phyloP scores from a whole-genome alignment of 1,140 invertebrate species.

The Diorhabda elongata region DNA sequence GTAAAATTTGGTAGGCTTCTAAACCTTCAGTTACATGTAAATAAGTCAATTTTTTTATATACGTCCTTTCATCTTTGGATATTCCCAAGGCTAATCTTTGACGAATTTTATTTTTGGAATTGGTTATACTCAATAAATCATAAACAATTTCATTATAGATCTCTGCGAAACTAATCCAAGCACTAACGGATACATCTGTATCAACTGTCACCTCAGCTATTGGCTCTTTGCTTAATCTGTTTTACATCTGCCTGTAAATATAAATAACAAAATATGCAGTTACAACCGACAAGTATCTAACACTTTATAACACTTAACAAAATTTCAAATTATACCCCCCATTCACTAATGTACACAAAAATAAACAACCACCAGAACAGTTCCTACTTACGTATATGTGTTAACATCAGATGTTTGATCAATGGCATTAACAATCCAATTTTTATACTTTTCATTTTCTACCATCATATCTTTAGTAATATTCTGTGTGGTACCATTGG shows the following conservation, averaged over 20 bases:
- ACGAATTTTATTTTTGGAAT: constrained; percentile 47
- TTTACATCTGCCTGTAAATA: constrained; percentile 47
- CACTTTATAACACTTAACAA: too few species aligned
- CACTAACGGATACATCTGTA: constrained; percentile 45
- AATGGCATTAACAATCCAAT: constrained; percentile 39
- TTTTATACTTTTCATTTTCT: constrained; percentile 47
- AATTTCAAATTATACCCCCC: too few species aligned
- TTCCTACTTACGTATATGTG: constrained; percentile 18
- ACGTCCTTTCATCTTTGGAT: constrained; percentile 62
- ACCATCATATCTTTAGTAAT: constrained; percentile 44
- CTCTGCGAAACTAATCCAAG: constrained; percentile 89
- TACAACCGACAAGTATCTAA: too few species aligned
- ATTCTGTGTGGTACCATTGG: constrained; percentile 48
- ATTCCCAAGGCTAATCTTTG: constrained; percentile 55
- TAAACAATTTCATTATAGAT: constrained; percentile 91
- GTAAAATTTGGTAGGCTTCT: constrained; percentile 77
- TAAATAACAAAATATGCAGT: background rate
- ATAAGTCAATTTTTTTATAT: constrained; percentile 73
- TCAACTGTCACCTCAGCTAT: constrained; percentile 37
- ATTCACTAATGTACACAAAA: too few species aligned
- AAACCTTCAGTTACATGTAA: constrained; percentile 67
- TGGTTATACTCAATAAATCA: constrained; percentile 65
- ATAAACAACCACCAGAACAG: too few species aligned
- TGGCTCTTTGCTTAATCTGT: constrained; percentile 48
- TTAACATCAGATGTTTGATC: constrained; percentile 13